Percentiles rank a stretch among this genome's conserved stretches.
Conservation (phyloP, 2,888 invertebrate species). For the Sminthurinus aureus region DNA sequence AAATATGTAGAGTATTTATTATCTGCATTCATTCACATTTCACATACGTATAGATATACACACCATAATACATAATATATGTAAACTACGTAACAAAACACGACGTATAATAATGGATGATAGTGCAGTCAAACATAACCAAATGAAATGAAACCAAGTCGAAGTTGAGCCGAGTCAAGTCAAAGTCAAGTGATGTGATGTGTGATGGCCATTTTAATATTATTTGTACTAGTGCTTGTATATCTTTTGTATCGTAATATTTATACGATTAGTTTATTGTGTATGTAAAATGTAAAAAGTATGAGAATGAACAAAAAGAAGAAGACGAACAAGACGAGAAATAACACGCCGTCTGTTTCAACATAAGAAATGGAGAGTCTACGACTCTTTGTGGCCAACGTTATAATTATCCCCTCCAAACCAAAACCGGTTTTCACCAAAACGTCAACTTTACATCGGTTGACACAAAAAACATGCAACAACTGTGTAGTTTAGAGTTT, state of each 20-base stretch:
- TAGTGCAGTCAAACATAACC: not conserved
- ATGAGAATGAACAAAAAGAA: not conserved
- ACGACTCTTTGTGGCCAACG: constrained; percentile 4
- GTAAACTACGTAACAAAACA: not conserved
- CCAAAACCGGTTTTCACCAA: constrained; percentile 39
- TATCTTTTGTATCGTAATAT: not conserved
- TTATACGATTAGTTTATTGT: too few species aligned
- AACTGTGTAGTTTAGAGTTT: not conserved
- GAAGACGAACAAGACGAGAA: not conserved
- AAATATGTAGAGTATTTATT: not conserved
- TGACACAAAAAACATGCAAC: constrained; percentile 20
- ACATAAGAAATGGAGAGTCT: not conserved
- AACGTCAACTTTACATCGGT: constrained; percentile 38
- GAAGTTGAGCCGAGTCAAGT: too few species aligned
- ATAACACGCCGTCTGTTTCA: not conserved
- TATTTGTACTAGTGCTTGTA: not conserved
- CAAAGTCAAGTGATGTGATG: too few species aligned
- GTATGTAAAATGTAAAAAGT: too few species aligned
- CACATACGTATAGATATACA: not conserved
- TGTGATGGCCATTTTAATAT: not conserved
- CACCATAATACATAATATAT: not conserved
- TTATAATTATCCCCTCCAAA: constrained; percentile 41
- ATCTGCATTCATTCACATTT: too few species aligned
- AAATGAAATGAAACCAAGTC: too few species aligned
- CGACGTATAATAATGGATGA: not conserved